A percentile compares a stretch with the other conserved stretches of the same genome.
phyloP scores from a whole-genome alignment of 2,797 vertebrate genomes.

The Meriones psammophilus region DNA sequence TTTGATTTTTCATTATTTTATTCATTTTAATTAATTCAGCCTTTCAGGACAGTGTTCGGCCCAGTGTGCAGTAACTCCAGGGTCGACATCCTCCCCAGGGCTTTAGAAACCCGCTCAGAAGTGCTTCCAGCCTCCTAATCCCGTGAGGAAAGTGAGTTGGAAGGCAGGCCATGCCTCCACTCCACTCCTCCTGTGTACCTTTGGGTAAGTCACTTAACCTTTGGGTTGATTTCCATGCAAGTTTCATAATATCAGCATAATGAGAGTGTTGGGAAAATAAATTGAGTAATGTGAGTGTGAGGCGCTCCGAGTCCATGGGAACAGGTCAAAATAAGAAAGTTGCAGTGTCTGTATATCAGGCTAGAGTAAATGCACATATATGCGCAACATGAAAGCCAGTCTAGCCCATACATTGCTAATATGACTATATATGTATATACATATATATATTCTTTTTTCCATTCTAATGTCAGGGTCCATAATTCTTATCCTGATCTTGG shows the following conservation, averaged over 20 bases:
- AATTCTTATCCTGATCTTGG: constrained; percentile 73
- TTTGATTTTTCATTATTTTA: constrained; percentile 63
- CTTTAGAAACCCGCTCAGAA: constrained; percentile 2
- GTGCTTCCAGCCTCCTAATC: neutral
- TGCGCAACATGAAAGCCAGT: constrained; percentile 1
- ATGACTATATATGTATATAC: neutral
- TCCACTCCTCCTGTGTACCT: constrained; percentile 52
- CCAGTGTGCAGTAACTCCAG: constrained; percentile 20
- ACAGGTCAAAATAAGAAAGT: constrained; percentile 63
- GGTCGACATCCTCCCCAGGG: constrained; percentile 15
- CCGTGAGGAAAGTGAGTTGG: neutral
- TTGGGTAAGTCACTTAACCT: constrained; percentile 78
- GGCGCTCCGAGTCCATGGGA: constrained; percentile 69
- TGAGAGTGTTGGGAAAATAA: constrained; percentile 73
- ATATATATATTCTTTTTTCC: constrained; percentile 9
- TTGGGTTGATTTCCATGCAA: constrained; percentile 64
- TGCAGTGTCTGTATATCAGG: constrained; percentile 60
- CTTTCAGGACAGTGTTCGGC: constrained; percentile 42
- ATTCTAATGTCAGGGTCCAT: constrained; percentile 52
- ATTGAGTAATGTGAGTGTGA: constrained; percentile 65
- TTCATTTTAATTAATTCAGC: constrained; percentile 62
- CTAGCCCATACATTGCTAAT: neutral
- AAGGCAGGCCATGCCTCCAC: neutral
- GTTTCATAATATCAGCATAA: constrained; percentile 72
- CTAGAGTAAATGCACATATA: constrained; percentile 45